These are phyloP conservation scores for Trissolcus japonicus DNA, from an alignment of 2,888 invertebrate species.

Conservation along the genomic window DNA sequence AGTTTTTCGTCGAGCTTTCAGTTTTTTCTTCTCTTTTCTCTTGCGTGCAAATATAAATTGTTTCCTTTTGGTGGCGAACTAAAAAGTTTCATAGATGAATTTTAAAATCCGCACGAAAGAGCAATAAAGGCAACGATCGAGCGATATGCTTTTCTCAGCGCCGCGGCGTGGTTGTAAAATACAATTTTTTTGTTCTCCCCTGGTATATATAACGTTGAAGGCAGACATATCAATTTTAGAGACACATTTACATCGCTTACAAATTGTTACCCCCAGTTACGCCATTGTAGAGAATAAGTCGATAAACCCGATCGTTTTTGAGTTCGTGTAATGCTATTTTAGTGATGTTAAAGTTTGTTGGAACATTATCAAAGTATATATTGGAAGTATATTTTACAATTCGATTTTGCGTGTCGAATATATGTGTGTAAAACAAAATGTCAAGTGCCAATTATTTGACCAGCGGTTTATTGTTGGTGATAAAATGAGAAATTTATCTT, in stretches of 20 bases:
- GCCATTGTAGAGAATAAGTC: slow-evolving; percentile 20
- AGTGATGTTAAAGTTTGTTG: background rate
- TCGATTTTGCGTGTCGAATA: too few relatives aligned
- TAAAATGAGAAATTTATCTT: too few relatives aligned
- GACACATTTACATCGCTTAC: slow-evolving; percentile 50
- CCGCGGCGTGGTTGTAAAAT: slow-evolving; percentile 32
- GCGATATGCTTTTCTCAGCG: slow-evolving; percentile 41
- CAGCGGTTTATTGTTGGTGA: background rate
- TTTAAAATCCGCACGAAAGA: slow-evolving; percentile 3
- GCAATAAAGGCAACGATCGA: slow-evolving; percentile 42
- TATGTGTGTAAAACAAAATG: background rate
- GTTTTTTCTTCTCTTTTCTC: too few relatives aligned
- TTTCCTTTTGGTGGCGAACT: too few relatives aligned
- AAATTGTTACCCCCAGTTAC: slow-evolving; percentile 37
- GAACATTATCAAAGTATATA: background rate
- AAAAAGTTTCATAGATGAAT: background rate
- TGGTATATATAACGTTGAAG: slow-evolving; percentile 42
- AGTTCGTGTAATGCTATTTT: background rate
- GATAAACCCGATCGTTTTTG: slow-evolving; percentile 1
- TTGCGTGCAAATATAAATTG: too few relatives aligned
- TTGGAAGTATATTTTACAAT: background rate
- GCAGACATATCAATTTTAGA: slow-evolving; percentile 55
- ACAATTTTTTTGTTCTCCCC: slow-evolving; percentile 40
- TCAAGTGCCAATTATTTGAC: slow-evolving; percentile 13
- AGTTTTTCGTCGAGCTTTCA: too few relatives aligned